Conservation (phyloP, 2,888 invertebrate genomes). For the Pyralis farinalis region DNA sequence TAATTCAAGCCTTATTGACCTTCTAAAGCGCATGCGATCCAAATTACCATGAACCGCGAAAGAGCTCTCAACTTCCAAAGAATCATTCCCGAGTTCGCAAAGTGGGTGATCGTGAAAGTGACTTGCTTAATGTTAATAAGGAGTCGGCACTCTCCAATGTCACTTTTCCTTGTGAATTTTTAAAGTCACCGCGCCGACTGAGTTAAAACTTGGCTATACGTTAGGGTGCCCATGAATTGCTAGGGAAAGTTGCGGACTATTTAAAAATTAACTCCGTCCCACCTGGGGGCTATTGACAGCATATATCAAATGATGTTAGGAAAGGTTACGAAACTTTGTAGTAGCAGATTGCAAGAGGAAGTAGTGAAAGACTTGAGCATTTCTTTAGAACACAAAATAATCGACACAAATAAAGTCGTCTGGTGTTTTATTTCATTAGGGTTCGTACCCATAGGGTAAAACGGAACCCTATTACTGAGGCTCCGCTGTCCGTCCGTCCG, state of each 20-base stretch:
- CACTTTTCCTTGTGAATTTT: conserved; percentile 67
- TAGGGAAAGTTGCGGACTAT: conserved; percentile 9
- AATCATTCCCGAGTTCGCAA: conserved; percentile 33
- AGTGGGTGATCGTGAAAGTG: conserved; percentile 31
- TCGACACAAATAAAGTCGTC: too few species aligned
- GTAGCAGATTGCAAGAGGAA: too few species aligned
- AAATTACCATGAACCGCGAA: conserved; percentile 24
- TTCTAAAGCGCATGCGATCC: conserved; percentile 14
- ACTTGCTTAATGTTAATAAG: conserved; percentile 56
- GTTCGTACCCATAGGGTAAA: too few species aligned
- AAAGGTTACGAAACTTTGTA: not conserved
- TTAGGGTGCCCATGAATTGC: conserved; percentile 40
- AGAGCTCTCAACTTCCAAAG: conserved; percentile 34
- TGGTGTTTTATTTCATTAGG: too few species aligned
- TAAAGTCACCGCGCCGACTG: conserved; percentile 44
- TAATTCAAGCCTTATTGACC: conserved; percentile 13
- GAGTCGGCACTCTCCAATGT: conserved; percentile 44
- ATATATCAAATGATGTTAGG: conserved; percentile 7
- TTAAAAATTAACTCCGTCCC: conserved; percentile 19
- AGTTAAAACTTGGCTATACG: conserved; percentile 52
- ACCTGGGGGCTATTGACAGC: conserved; percentile 11
- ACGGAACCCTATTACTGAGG: too few species aligned
- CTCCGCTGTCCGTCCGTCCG: too few species aligned
- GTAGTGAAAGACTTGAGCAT: too few species aligned
- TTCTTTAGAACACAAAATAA: too few species aligned